Conservation (phyloP, 2,888 invertebrate species). For the Tetrapedia diversipes region DNA sequence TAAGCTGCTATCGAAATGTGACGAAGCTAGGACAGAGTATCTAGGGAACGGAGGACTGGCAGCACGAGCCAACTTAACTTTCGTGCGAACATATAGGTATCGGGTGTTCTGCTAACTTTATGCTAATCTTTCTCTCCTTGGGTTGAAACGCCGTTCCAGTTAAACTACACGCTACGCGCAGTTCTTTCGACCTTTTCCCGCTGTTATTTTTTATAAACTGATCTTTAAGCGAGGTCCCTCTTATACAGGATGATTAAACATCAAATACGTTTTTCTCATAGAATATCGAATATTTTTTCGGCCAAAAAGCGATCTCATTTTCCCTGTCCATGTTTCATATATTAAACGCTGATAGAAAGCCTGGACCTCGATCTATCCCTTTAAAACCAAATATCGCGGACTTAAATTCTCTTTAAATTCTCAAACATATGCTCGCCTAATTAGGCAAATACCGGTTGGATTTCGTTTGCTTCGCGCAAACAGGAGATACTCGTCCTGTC, state of each 20-base stretch:
- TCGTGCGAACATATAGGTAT: constrained; percentile 58
- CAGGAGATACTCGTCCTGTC: background rate
- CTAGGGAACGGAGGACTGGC: constrained; percentile 65
- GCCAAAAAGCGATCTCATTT: no score
- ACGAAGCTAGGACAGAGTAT: constrained; percentile 59
- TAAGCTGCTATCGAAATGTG: constrained; percentile 64
- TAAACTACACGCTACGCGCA: background rate
- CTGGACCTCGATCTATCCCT: no score
- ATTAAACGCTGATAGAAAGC: no score
- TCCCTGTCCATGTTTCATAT: no score
- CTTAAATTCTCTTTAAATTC: no score
- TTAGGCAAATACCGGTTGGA: background rate
- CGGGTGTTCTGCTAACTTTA: constrained; percentile 66
- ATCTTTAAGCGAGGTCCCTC: background rate
- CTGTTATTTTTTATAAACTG: background rate
- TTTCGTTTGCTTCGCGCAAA: constrained; percentile 12
- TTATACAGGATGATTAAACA: no score
- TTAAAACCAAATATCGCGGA: no score
- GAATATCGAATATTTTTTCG: no score
- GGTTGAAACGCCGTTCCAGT: constrained; percentile 46
- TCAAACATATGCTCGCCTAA: background rate
- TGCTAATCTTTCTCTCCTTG: constrained; percentile 70
- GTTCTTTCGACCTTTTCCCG: constrained; percentile 6
- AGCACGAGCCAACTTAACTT: constrained; percentile 67
- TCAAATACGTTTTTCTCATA: no score